phyloP scores from a whole-genome alignment of 2,888 invertebrate species.

The Drosophila cyrtoloma region DNA sequence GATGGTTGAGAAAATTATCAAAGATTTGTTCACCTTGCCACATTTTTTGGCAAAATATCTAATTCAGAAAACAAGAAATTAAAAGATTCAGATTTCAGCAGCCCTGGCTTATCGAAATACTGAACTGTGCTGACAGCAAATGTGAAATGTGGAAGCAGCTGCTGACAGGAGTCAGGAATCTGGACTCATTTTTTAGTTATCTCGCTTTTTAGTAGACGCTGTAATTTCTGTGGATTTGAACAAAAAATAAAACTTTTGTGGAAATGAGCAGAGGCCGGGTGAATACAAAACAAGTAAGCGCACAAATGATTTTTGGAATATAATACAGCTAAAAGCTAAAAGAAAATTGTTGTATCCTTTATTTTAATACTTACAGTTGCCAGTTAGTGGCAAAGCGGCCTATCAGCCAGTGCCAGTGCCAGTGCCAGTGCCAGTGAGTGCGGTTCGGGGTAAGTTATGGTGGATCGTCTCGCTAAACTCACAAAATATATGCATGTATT shows the following conservation, averaged over 20 bases:
- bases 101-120: not conserved
- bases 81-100: constrained; percentile 5
- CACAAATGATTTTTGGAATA: not conserved
- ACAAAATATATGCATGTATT: not conserved
- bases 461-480: not conserved
- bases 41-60: not conserved
- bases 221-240: not conserved
- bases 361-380: not conserved
- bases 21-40: not conserved
- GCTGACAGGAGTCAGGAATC: not conserved
- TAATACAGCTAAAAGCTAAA: not conserved
- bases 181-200: not conserved
- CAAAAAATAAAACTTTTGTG: not conserved
- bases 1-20: constrained; percentile 26
- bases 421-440: not conserved
- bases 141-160: not conserved
- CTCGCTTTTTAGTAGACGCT: not conserved
- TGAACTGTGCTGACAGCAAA: not conserved
- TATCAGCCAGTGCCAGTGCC: not conserved
- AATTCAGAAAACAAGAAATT: not conserved
- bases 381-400: not conserved
- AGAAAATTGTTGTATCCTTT: not conserved
- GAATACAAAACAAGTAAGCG: not conserved
- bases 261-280: not conserved
- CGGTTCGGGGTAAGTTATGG: not conserved